Percentiles rank a stretch among this genome's conserved stretches.
phyloP scores from a whole-genome alignment of 2,888 invertebrate genomes.

The Nemotelus nigrinus region DNA sequence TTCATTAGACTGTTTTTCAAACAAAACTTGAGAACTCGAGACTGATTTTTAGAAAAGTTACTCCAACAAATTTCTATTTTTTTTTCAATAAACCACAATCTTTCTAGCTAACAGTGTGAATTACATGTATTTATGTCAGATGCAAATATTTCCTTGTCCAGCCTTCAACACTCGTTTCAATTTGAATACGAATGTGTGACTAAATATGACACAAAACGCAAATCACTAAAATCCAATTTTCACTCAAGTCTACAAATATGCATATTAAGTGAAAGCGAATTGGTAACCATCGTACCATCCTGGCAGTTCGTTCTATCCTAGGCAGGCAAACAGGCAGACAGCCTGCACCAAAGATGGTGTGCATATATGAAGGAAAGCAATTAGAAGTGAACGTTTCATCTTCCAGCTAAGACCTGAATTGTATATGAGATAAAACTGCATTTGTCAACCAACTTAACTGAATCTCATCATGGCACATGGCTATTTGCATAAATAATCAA shows the following conservation, averaged over 20 bases:
- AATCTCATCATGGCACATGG: conserved; percentile 1
- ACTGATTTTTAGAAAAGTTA: no score
- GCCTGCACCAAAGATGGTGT: background rate
- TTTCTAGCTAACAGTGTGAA: no score
- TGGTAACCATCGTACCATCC: conserved; percentile 1
- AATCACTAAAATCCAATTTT: conserved; percentile 23
- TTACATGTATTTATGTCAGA: no score
- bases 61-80: no score
- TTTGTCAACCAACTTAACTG: conserved; percentile 21
- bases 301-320: background rate
- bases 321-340: background rate
- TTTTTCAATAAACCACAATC: no score
- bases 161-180: no score
- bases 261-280: conserved; percentile 25
- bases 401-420: background rate
- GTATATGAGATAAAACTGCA: conserved; percentile 16
- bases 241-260: conserved; percentile 24
- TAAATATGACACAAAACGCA: background rate
- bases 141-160: no score
- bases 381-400: background rate
- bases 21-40: no score
- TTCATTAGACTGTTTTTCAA: no score
- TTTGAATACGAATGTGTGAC: no score
- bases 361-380: background rate
- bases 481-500: conserved; percentile 20